Conservation (phyloP, 2,113 vertebrate species). For the Pycnonotus jocosus region DNA sequence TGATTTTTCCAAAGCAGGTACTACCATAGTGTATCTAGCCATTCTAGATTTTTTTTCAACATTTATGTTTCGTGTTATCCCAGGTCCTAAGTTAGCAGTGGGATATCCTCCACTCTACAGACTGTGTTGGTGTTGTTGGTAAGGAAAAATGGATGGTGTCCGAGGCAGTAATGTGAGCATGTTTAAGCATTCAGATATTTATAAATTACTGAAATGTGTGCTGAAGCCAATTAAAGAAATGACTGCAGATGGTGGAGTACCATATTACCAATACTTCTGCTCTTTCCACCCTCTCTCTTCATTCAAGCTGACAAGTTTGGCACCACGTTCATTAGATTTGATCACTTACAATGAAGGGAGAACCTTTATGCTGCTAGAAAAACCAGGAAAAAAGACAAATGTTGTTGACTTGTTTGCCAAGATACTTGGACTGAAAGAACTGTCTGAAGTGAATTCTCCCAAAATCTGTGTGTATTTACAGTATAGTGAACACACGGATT, state of each 20-base stretch:
- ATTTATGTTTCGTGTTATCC: neutral
- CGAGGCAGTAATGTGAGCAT: neutral
- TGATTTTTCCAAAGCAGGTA: neutral
- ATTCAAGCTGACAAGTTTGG: neutral
- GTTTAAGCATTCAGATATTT: neutral
- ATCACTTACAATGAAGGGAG: neutral
- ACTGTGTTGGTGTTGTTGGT: neutral
- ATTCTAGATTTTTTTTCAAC: neutral
- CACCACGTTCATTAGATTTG: neutral
- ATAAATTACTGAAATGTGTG: neutral
- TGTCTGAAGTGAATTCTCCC: conserved; percentile 40
- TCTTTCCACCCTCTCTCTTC: neutral
- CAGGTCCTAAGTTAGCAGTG: neutral
- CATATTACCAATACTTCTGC: neutral
- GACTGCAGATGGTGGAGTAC: neutral
- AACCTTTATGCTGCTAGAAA: neutral
- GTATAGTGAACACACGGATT: conserved; percentile 13
- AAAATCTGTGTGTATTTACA: conserved; percentile 48
- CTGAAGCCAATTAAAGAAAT: neutral
- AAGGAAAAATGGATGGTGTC: neutral
- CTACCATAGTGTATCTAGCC: neutral
- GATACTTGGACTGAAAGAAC: neutral
- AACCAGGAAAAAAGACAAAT: neutral
- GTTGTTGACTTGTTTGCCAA: conserved; percentile 14
- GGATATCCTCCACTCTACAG: neutral